A percentile compares a stretch with the other conserved stretches of the same genome.
phyloP scores from a whole-genome alignment of 2,888 invertebrate species.

The Omphaloscelis lunosa region DNA sequence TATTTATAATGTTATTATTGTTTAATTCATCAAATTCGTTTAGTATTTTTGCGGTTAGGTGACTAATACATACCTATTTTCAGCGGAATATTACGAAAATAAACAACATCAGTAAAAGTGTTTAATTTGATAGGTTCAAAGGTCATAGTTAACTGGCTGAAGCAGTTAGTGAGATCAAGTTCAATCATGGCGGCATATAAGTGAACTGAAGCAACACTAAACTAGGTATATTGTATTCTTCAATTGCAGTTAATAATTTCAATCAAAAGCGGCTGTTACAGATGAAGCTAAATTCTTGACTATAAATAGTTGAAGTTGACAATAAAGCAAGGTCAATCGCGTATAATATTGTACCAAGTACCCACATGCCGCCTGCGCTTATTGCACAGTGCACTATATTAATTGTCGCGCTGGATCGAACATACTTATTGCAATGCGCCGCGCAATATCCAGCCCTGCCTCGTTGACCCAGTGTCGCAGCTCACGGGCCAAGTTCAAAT shows the following conservation, averaged over 20 bases:
- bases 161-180: conserved; percentile 50
- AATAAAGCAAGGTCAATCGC: conserved; percentile 61
- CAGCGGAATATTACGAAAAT: neutral
- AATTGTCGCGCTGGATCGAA: conserved; percentile 74
- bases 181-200: conserved; percentile 38
- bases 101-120: conserved; percentile 8
- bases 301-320: conserved; percentile 67
- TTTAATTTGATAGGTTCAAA: conserved; percentile 19
- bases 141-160: conserved; percentile 37
- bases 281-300: conserved; percentile 66
- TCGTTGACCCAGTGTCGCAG: conserved; percentile 81
- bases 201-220: conserved; percentile 33
- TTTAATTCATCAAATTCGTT: conserved; percentile 6
- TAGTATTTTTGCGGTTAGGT: conserved; percentile 14
- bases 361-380: conserved; percentile 59
- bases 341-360: conserved; percentile 45
- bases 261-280: conserved; percentile 66
- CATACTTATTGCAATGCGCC: conserved; percentile 70
- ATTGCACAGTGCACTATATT: conserved; percentile 70
- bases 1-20: conserved; percentile 9
- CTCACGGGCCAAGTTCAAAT: conserved; percentile 84
- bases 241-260: conserved; percentile 59
- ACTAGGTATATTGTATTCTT: conserved; percentile 47
- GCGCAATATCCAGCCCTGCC: conserved; percentile 67
- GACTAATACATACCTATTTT: conserved; percentile 6